Evolutionary conservation across 2,797 vertebrate species (phyloP).

Genomic region (Pteronotus mesoamericanus): DNA sequence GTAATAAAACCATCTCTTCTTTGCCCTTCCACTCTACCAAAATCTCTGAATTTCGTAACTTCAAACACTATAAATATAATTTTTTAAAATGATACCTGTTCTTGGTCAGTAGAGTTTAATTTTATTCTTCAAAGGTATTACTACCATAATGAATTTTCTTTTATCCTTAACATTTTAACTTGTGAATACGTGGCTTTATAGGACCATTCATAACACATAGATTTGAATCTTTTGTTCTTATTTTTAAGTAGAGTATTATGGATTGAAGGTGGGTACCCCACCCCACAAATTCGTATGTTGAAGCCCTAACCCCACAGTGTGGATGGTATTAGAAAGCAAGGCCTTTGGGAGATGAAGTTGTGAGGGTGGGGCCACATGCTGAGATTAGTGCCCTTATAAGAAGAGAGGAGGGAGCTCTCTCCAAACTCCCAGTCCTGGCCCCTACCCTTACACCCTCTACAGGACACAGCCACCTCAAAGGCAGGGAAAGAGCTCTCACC

Average conservation of each 20-base stretch:
- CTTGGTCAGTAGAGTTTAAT: not conserved
- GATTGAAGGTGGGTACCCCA: not conserved
- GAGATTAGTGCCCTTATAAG: not conserved
- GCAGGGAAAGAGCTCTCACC: not conserved
- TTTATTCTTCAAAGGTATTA: not conserved
- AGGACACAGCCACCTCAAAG: not conserved
- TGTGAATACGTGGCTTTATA: not conserved
- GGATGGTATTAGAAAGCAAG: not conserved
- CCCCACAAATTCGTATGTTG: not conserved
- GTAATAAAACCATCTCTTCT: not conserved
- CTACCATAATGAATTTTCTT: not conserved
- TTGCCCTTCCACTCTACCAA: not conserved
- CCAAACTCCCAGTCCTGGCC: not conserved
- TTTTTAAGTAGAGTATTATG: not conserved
- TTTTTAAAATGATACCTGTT: not conserved
- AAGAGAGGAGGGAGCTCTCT: not conserved
- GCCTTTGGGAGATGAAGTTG: not conserved
- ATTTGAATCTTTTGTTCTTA: not conserved
- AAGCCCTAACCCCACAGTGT: not conserved
- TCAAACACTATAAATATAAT: not conserved
- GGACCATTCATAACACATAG: not conserved
- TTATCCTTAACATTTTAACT: not conserved
- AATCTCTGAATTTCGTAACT: not conserved
- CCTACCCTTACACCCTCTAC: rapidly evolving
- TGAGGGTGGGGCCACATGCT: not conserved